Evolutionary conservation across 2,888 invertebrate species (phyloP), one percentile per base, ranked within the genome.

Genomic region (Andricus quercusramuli): DNA sequence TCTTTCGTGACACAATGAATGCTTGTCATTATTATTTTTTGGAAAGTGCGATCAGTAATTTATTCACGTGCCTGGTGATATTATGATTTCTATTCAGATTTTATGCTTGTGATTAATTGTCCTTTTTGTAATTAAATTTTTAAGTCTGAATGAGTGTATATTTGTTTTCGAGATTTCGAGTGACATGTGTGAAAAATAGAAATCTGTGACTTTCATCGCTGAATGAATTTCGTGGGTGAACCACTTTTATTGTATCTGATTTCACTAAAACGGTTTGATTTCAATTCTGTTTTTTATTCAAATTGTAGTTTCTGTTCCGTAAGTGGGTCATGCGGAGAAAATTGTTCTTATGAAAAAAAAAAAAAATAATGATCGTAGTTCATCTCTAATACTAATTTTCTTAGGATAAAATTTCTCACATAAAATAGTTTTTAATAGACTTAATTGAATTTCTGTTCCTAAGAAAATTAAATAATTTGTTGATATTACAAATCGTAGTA

Each of bases 141-240:
- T 2, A 56, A 59, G 22, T 22, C 22, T 22, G 59, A 59, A 59
- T 22, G 22, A 59, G 13, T 20, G 11, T 3, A 59, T 59, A 37
- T 20, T 74, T 32, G 29, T 74, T 59, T 74, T 29, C 5, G 56
- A 56, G 56, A 51, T 56, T 74, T 25, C 3, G 56, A 56, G 56
- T 74, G 74, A 74, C 56, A 59, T 74, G 51, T 51, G 74, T 32
- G 56, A 37, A 44, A n/a, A 67, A 74, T 74, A 74, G 74, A 74
- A 74, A 74, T 74, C 74, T 51, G 74, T 37, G 22, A 56, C 74
- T 74, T 74, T 74, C 74, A 74, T 74, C 74, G n/a, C 13, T 29
- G 56, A 74, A 70, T 70, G 20, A 9, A 51, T 74, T 74, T 56
- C 74, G 56, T 74, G 51, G 51, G 74, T 56, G 74, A 74, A 74